Conservation (phyloP, 2,797 vertebrate species). For the Hapalemur alaotrensis region DNA sequence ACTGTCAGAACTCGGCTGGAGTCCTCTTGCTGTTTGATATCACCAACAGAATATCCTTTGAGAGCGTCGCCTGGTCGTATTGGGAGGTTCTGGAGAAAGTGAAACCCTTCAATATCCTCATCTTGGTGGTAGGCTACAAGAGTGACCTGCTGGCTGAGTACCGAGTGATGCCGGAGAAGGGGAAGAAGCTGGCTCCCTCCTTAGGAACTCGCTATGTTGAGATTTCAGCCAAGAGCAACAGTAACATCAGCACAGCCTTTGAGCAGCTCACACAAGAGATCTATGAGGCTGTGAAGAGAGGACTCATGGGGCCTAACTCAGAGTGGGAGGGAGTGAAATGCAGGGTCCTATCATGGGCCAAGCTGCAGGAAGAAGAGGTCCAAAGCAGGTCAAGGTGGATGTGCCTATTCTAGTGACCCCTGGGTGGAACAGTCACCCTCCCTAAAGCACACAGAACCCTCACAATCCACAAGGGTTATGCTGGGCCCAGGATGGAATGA, state of each 20-base stretch:
- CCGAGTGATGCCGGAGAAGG: constrained; percentile 85
- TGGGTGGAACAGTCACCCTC: not conserved
- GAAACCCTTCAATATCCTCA: constrained; percentile 85
- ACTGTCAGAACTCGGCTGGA: constrained; percentile 90
- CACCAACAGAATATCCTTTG: constrained; percentile 88
- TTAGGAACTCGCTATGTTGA: constrained; percentile 87
- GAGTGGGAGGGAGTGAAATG: constrained; percentile 90
- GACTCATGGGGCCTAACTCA: constrained; percentile 83
- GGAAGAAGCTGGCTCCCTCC: constrained; percentile 83
- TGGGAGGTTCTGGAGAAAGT: constrained; percentile 88
- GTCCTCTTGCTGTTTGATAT: constrained; percentile 91
- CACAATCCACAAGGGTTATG: constrained; percentile 1
- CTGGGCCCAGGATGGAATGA: not conserved
- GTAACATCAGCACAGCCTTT: constrained; percentile 86
- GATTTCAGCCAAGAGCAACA: constrained; percentile 88
- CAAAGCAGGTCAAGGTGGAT: constrained; percentile 27
- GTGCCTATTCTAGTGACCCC: constrained; percentile 63
- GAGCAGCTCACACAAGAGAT: constrained; percentile 84
- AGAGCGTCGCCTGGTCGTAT: constrained; percentile 87
- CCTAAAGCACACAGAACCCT: not conserved
- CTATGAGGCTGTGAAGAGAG: constrained; percentile 85
- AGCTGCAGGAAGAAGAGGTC: not conserved
- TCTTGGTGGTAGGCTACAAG: constrained; percentile 91
- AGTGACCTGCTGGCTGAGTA: constrained; percentile 83
- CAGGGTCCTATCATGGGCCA: accelerated